Evolutionary conservation across 37 sponge, comb jelly and placozoan genomes (phyloP).

Genomic region (Cladorhizidae sp.): DNA sequence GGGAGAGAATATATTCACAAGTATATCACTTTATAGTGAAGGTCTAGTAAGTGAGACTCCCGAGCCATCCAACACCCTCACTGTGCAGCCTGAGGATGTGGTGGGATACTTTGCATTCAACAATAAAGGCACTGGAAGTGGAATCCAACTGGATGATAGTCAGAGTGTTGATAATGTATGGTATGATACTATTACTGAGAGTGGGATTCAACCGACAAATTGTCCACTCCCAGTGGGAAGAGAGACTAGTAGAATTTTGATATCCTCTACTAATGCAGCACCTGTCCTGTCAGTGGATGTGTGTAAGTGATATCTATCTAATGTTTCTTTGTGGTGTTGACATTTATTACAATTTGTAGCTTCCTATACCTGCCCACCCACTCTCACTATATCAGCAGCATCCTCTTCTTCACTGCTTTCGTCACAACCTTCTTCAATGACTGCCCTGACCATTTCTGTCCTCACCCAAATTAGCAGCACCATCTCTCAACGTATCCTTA

Average conservation of each 20-base stretch:
- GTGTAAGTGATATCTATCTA: neutral
- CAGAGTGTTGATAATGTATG: neutral
- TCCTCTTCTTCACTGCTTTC: too few species aligned
- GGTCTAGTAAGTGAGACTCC: conserved; percentile 7
- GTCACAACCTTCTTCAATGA: too few species aligned
- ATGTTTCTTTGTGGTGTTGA: too few species aligned
- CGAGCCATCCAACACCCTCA: neutral
- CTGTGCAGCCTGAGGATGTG: conserved; percentile 36
- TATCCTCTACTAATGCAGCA: neutral
- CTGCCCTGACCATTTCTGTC: too few species aligned
- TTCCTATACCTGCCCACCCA: too few species aligned
- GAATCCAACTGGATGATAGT: too few species aligned
- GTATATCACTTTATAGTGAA: neutral
- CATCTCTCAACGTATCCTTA: too few species aligned
- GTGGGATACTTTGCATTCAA: conserved; percentile 14
- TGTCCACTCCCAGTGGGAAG: conserved; percentile 19
- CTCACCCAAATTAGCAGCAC: too few species aligned
- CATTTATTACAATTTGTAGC: too few species aligned
- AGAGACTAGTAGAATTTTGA: conserved; percentile 1
- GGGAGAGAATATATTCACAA: conserved; percentile 21
- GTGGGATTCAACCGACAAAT: too few species aligned
- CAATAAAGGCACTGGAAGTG: neutral
- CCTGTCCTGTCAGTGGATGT: neutral
- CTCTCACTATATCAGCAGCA: too few species aligned
- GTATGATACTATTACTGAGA: neutral